Base-by-base conservation (phyloP, 2,888 invertebrate species). In the Palloptera scutellata region DNA sequence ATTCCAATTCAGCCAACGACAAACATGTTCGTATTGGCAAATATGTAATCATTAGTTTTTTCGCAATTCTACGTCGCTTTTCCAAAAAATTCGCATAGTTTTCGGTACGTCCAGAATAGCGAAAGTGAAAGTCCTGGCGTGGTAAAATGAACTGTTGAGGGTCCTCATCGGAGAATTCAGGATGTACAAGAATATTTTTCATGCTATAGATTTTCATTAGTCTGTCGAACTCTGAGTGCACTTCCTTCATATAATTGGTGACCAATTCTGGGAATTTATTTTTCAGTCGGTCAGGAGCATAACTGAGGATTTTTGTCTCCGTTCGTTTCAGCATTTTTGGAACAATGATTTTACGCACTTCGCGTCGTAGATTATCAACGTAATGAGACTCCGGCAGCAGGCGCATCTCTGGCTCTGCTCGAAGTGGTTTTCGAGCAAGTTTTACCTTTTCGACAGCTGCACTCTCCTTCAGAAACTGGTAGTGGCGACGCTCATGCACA, bases 141-240 rank as follows among this genome's bases (percentile, higher is more conserved):
- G 77, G 74, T 59, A 78, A 72, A 74, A 85, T 69, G 77, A 87
- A 84, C 8, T 87, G 87, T 1, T 72, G 61, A 0, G 82, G 79
- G 51, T 89, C 88, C 64, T 84, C 84, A 15, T 88, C 87, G 0
- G 76, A 69, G 64, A 79, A 79, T n/a, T 89, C 88, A 0, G 89
- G 89, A 62, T 90, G 88, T 45, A 87, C 86, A 15, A 91, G 86
- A 64, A 91, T 88, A 43, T 88, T 88, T 76, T 88, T 89, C 58
- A 92, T 88, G 12, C 91, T 91, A 45, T 89, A 87, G 1, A 87
- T 84, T 73, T 91, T 90, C 65, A 91, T 87, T 60, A 89, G 86
- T 19, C 84, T 83, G 73, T 89, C 86, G 86, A 89, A 91, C 73
- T 89, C 89, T 0, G 77, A 77, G 74, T 89, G 84, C 3, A 85